Evolutionary conservation across 2,797 vertebrate genomes (phyloP), one percentile per base, ranked within the genome.

Genomic region (Notamacropus eugenii): DNA sequence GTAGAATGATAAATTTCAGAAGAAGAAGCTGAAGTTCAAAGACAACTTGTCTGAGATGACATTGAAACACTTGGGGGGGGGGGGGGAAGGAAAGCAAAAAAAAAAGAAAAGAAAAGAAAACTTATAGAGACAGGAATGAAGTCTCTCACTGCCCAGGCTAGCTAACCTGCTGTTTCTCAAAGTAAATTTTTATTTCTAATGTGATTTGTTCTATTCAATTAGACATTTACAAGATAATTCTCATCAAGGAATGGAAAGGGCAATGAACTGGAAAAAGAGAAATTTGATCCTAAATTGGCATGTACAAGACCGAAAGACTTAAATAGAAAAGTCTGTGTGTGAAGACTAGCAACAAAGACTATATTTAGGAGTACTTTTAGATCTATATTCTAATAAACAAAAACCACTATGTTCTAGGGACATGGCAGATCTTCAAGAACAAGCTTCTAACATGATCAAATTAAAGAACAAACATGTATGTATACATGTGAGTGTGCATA

Each of bases 321-420:
- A 98, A 98, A 97, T 97, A 98, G 97, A 98, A 98, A 98, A 97
- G 96, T 95, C 93, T 97, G 96, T 97, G 98, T 95, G 93, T 98
- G 97, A 98, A 97, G 97, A 98, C 95, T 93, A 98, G 97, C 96
- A 98, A 98, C 97, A 97, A 96, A 95, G 55, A 98, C 95, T 98
- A 97, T 97, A 98, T 98, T 98, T 98, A 98, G 97, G 93, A 97
- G 46, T 95, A 96, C 74, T 98, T 93, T 97, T 98, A 96, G 67
- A 98, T 97, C 94, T 52, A 97, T 96, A 98, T 97, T 96, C 95
- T 55, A 93, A 97, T 97, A 98, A 94, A 28, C 62, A 31, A 92
- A 97, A 98, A 98, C 92, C 97, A 96, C 96, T 96, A 96, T 97
- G 54, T 97, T 90, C 94, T 97, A 97, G 10, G 27, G 96, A 96